A percentile compares a stretch with the other conserved stretches of the same genome.
Evolutionary conservation across 2,113 vertebrate species (phyloP).

Genomic region (Mixornis gularis): DNA sequence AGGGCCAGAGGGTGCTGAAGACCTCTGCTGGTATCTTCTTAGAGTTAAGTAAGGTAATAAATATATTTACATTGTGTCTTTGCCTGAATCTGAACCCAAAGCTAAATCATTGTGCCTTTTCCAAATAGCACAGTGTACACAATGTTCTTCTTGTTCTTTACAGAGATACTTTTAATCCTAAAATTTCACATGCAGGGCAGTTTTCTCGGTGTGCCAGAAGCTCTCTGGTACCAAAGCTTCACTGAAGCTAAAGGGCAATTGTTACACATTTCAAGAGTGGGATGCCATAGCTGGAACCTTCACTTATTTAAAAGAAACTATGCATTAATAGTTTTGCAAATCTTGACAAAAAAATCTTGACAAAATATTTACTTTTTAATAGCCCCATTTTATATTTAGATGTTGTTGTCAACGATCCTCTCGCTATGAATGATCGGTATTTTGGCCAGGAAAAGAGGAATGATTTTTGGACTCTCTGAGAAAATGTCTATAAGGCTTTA

Average conservation of each 20-base stretch:
- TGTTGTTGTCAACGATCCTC: background rate
- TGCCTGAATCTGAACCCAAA: background rate
- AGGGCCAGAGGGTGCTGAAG: background rate
- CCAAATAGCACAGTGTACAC: background rate
- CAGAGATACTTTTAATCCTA: background rate
- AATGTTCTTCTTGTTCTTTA: background rate
- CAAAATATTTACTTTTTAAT: background rate
- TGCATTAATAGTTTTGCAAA: background rate
- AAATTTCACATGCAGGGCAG: background rate
- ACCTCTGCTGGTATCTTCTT: background rate
- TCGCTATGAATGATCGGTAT: background rate
- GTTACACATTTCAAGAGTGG: background rate
- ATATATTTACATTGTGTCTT: background rate
- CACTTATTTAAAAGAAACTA: background rate
- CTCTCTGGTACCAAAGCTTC: background rate
- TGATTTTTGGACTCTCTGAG: background rate
- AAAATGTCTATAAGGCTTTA: background rate
- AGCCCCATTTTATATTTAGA: background rate
- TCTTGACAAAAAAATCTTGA: background rate
- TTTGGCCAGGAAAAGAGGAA: background rate
- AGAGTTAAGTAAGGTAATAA: background rate
- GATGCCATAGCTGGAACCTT: background rate
- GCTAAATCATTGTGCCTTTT: background rate
- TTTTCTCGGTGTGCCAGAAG: rapidly evolving
- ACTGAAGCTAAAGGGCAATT: background rate